These are phyloP conservation scores for Pseudopipra pipra DNA, from an alignment of 2,113 vertebrate genomes.

Conservation along the genomic window DNA sequence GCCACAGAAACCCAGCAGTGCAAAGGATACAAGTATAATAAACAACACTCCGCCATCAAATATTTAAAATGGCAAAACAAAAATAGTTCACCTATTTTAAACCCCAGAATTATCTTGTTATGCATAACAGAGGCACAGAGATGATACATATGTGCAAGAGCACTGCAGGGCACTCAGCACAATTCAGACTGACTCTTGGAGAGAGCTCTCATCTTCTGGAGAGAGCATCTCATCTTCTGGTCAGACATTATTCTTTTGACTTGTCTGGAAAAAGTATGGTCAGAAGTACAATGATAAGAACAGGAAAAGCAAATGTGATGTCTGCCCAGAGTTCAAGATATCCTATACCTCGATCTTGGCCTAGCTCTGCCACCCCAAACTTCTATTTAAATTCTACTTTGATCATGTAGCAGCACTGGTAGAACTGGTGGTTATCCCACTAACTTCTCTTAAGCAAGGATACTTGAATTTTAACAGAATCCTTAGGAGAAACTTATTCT, in stretches of 20 bases:
- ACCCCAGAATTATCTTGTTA: neutral
- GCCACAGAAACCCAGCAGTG: neutral
- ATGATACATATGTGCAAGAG: neutral
- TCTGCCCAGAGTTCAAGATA: neutral
- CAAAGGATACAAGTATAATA: neutral
- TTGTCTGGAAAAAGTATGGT: neutral
- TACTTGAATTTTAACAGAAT: neutral
- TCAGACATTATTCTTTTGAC: neutral
- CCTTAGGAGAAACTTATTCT: neutral
- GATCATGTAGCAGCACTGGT: fast-evolving
- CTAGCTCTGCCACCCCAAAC: neutral
- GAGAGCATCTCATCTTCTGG: neutral
- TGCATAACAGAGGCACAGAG: neutral
- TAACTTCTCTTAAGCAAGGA: neutral
- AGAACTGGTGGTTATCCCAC: neutral
- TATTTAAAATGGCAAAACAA: conserved; percentile 1
- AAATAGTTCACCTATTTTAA: conserved; percentile 1
- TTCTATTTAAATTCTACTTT: neutral
- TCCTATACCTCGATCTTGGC: neutral
- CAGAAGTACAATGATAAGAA: neutral
- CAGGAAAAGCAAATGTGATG: neutral
- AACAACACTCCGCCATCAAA: neutral
- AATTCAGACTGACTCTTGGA: neutral
- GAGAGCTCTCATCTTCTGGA: neutral
- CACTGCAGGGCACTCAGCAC: neutral